A percentile compares a stretch with the other conserved stretches of the same genome.
Conservation (phyloP, 2,797 vertebrate genomes). For the Peromyscus attwateri region DNA sequence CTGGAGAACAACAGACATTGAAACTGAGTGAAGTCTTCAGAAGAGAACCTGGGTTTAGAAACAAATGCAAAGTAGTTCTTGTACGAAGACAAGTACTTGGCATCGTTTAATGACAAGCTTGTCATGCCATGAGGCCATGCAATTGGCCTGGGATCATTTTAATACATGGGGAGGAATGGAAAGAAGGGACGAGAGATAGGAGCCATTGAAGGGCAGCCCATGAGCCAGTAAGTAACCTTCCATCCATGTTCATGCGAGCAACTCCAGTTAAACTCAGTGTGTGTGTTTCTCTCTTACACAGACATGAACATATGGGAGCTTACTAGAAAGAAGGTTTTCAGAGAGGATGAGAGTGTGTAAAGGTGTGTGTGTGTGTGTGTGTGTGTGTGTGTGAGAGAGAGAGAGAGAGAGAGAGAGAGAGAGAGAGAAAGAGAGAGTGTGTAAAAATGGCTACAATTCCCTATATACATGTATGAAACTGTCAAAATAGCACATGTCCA, state of each 20-base stretch:
- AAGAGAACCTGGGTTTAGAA: conserved; percentile 47
- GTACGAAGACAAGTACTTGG: conserved; percentile 26
- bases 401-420: too few relatives aligned
- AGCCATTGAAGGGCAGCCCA: conserved; percentile 1
- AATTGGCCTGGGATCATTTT: conserved; percentile 76
- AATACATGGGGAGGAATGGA: conserved; percentile 66
- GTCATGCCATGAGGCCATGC: conserved; percentile 45
- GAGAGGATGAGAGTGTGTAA: background rate
- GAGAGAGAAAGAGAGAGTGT: too few relatives aligned
- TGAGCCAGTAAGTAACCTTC: background rate
- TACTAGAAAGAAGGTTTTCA: background rate
- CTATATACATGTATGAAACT: conserved; percentile 71
- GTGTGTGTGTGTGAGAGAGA: too few relatives aligned
- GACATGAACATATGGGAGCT: background rate
- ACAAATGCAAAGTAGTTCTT: conserved; percentile 12
- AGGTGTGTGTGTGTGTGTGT: too few relatives aligned
- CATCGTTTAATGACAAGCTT: conserved; percentile 77
- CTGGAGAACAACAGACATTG: background rate
- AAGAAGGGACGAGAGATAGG: conserved; percentile 58
- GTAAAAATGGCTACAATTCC: background rate
- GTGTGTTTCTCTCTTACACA: background rate
- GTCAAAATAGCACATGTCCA: conserved; percentile 62
- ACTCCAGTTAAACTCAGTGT: background rate
- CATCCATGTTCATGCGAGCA: background rate
- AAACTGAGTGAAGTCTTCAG: background rate